Percentiles rank a stretch among this genome's conserved stretches.
These are phyloP conservation scores for Eupithecia abbreviata DNA, from an alignment of 2,888 invertebrate species.

Conservation along the genomic window DNA sequence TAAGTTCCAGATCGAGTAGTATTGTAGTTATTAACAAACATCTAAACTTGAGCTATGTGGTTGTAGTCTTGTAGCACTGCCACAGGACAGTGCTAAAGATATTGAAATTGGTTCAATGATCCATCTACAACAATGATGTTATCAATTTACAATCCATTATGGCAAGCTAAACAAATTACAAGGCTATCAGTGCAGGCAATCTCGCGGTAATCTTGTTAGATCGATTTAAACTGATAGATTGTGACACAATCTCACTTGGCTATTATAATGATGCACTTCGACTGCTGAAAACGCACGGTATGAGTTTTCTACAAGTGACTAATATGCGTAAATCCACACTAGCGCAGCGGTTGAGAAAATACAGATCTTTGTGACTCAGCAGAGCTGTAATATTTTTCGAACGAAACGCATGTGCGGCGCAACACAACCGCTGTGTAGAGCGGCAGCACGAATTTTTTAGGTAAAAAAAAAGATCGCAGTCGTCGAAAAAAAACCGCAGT, in stretches of 20 bases:
- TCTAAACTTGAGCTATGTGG: neutral
- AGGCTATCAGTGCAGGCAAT: constrained; percentile 28
- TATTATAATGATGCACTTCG: neutral
- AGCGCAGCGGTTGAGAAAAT: too few relatives aligned
- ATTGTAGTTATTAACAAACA: neutral
- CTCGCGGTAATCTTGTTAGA: constrained; percentile 25
- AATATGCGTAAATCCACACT: too few relatives aligned
- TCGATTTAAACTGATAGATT: constrained; percentile 4
- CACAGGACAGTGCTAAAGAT: neutral
- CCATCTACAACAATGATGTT: constrained; percentile 10
- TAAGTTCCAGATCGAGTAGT: neutral
- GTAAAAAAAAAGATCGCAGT: too few relatives aligned
- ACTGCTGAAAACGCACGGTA: too few relatives aligned
- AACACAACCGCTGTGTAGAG: too few relatives aligned
- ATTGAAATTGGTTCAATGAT: neutral
- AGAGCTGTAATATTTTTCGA: too few relatives aligned
- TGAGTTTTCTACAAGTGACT: too few relatives aligned
- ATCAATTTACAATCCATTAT: constrained; percentile 16
- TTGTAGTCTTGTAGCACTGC: neutral
- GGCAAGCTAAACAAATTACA: constrained; percentile 23
- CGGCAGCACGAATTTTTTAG: too few relatives aligned
- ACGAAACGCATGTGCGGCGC: too few relatives aligned
- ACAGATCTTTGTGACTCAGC: too few relatives aligned
- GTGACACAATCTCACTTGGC: neutral
- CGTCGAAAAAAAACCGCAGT: too few relatives aligned